Evolutionary conservation across 2,888 invertebrate species (phyloP).

Genomic region (Cremastinae sp.): DNA sequence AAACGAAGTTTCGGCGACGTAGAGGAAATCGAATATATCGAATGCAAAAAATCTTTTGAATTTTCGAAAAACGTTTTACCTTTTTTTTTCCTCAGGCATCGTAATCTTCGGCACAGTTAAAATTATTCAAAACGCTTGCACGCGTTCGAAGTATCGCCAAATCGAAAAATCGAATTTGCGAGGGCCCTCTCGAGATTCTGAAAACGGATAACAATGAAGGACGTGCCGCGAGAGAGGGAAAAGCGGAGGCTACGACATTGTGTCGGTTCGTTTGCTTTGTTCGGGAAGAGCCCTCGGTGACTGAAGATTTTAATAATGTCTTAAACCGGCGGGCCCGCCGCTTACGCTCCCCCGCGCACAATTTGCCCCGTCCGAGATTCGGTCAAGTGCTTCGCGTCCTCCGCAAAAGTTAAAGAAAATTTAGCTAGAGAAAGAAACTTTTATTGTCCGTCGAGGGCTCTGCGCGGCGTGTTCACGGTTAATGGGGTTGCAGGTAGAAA

Average conservation of each 20-base stretch:
- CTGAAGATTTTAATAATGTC: conserved; percentile 25
- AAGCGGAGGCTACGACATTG: conserved; percentile 11
- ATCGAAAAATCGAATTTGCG: neutral
- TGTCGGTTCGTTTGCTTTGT: neutral
- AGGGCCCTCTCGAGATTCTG: neutral
- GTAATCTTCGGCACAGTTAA: conserved; percentile 29
- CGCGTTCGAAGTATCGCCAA: too few relatives aligned
- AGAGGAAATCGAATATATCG: conserved; percentile 13
- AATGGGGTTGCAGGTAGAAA: conserved; percentile 34
- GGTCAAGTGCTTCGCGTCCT: neutral
- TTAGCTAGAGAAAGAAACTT: too few relatives aligned
- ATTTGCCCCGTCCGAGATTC: neutral
- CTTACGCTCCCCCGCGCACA: neutral
- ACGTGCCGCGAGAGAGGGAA: conserved; percentile 2
- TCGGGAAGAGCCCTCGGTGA: neutral
- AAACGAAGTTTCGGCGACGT: conserved; percentile 4
- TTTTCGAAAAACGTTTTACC: conserved; percentile 19
- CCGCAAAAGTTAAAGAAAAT: neutral
- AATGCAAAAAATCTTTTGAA: too few relatives aligned
- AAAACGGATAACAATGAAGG: conserved; percentile 2
- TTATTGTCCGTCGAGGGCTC: conserved; percentile 23
- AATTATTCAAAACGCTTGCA: neutral
- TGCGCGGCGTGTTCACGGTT: conserved; percentile 20
- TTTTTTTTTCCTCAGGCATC: neutral
- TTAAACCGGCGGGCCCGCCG: conserved; percentile 16